phyloP scores from a whole-genome alignment of 2,113 vertebrate species.

The Seriola quinqueradiata region DNA sequence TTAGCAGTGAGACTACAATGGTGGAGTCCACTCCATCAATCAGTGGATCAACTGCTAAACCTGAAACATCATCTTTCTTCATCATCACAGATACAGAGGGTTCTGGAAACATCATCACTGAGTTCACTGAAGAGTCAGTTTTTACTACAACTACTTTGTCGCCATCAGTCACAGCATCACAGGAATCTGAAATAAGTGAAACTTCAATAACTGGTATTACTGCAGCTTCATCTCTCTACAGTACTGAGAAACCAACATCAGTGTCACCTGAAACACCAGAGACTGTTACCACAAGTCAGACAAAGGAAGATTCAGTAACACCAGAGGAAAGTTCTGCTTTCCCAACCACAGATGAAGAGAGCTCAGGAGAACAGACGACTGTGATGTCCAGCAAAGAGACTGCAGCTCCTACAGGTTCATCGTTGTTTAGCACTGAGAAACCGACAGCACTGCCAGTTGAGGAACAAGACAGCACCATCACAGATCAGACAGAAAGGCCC shows the following conservation, averaged over 20 bases:
- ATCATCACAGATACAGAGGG: too few relatives aligned
- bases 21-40: too few relatives aligned
- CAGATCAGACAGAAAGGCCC: background rate
- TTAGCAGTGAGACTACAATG: too few relatives aligned
- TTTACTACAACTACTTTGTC: background rate
- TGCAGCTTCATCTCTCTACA: background rate
- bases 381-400: too few relatives aligned
- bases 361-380: too few relatives aligned
- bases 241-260: conserved; percentile 15
- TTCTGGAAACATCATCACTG: too few relatives aligned
- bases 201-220: background rate
- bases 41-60: too few relatives aligned
- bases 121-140: too few relatives aligned
- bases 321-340: background rate
- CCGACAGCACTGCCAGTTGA: too few relatives aligned
- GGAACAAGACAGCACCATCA: too few relatives aligned
- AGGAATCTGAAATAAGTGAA: background rate
- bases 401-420: background rate
- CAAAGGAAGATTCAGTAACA: background rate
- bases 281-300: background rate
- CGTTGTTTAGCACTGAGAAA: too few relatives aligned
- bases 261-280: background rate
- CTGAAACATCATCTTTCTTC: too few relatives aligned
- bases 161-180: conserved; percentile 7
- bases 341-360: background rate